These are phyloP conservation scores for Isaurus tuberculatus DNA, from an alignment of 92 coral and sea anemone species.

Conservation along the genomic window DNA sequence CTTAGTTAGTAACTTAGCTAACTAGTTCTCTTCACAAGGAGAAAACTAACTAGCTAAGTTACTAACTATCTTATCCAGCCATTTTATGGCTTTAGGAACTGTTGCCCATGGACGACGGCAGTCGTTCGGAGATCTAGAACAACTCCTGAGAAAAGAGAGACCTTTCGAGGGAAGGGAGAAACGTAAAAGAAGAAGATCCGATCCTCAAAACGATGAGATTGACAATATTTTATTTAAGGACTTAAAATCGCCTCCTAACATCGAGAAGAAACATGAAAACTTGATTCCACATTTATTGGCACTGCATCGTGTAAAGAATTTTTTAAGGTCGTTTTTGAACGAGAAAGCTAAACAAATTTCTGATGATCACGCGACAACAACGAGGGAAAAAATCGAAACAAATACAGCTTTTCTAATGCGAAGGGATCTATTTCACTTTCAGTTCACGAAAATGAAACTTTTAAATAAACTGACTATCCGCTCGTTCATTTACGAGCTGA, in stretches of 20 bases:
- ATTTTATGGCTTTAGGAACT: conserved; percentile 18
- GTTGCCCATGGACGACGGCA: conserved; percentile 4
- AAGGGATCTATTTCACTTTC: background rate
- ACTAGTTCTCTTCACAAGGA: background rate
- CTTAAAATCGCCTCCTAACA: conserved; percentile 27
- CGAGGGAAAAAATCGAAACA: background rate
- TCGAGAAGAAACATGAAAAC: conserved; percentile 27
- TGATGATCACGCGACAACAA: background rate
- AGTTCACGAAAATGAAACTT: background rate
- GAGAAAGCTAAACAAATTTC: conserved; percentile 35
- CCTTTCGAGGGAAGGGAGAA: conserved; percentile 6
- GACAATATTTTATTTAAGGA: conserved; percentile 32
- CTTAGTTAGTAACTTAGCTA: conserved; percentile 25
- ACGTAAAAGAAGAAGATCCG: conserved; percentile 1
- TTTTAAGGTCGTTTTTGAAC: background rate
- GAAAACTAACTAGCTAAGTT: conserved; percentile 18
- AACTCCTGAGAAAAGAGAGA: conserved; percentile 15
- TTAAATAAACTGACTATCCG: background rate
- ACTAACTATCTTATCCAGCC: background rate
- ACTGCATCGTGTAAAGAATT: background rate
- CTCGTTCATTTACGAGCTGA: conserved; percentile 35
- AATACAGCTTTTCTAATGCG: background rate
- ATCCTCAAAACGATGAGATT: conserved; percentile 22
- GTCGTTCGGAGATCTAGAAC: conserved; percentile 16
- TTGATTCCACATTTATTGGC: conserved; percentile 37